Conservation (phyloP, 2,797 vertebrate species). For the Mastacembelus armatus region DNA sequence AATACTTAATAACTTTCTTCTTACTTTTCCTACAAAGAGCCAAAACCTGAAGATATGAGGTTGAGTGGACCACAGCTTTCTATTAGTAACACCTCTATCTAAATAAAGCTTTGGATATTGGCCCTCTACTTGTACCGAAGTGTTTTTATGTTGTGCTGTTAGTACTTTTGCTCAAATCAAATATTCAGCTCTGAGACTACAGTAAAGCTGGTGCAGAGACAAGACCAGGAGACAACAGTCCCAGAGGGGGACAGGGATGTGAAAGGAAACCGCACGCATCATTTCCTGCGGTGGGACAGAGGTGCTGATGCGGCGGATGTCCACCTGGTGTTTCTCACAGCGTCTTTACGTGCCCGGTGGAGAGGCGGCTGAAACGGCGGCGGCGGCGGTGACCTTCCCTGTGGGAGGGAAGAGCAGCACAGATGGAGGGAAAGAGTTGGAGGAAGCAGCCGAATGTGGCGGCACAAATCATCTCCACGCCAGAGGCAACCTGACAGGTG, state of each 20-base stretch:
- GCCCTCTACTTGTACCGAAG: no score
- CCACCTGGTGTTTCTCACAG: slow-evolving; percentile 23
- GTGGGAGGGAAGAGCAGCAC: slow-evolving; percentile 3
- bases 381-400: slow-evolving; percentile 25
- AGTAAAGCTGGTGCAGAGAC: background rate
- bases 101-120: no score
- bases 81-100: no score
- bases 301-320: background rate
- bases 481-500: slow-evolving; percentile 44
- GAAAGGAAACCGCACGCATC: slow-evolving; percentile 1
- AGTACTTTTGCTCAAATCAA: no score
- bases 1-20: no score
- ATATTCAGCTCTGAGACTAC: no score
- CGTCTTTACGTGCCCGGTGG: background rate
- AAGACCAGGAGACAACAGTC: no score
- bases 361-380: slow-evolving; percentile 7
- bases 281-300: slow-evolving; percentile 11
- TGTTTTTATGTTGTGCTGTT: background rate
- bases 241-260: background rate
- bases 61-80: no score
- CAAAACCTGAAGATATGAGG: no score
- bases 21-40: no score
- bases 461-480: slow-evolving; percentile 47
- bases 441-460: slow-evolving; percentile 20
- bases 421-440: slow-evolving; percentile 17